Percentiles rank a stretch among this genome's conserved stretches.
These are phyloP conservation scores for Melanotaenia nigrans DNA, from an alignment of 2,797 vertebrate species.

Conservation along the genomic window DNA sequence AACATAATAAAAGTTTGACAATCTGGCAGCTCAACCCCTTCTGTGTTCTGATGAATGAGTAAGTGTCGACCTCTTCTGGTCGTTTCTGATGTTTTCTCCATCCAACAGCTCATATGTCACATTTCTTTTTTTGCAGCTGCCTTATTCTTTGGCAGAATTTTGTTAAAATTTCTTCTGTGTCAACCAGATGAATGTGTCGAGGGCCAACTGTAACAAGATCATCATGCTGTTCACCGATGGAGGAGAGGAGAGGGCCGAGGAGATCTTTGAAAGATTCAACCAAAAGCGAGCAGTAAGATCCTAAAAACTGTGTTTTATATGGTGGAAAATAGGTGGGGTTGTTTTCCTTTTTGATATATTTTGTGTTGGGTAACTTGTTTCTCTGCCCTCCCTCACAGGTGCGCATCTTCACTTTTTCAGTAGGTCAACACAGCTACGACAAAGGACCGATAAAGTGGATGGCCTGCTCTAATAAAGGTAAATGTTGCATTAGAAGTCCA, in stretches of 20 bases:
- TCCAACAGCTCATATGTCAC: not conserved
- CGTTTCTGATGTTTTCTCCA: conserved; percentile 6
- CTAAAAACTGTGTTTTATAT: too few species aligned
- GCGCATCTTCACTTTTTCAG: conserved; percentile 97
- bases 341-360: not conserved
- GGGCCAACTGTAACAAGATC: conserved; percentile 97
- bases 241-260: conserved; percentile 94
- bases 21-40: not conserved
- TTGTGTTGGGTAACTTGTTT: not conserved
- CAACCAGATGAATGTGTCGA: conserved; percentile 86
- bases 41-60: conserved; percentile 15
- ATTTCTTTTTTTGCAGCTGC: too few species aligned
- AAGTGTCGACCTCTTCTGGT: conserved; percentile 63
- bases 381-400: conserved; percentile 79
- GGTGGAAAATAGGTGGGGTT: not conserved
- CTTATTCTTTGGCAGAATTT: not conserved
- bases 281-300: conserved; percentile 88
- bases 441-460: conserved; percentile 97
- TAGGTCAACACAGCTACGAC: conserved; percentile 98
- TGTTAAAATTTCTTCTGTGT: conserved; percentile 11
- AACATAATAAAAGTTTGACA: not conserved
- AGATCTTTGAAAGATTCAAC: conserved; percentile 93
- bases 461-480: conserved; percentile 98
- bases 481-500: not conserved
- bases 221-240: conserved; percentile 99